Evolutionary conservation across 2,797 vertebrate species (phyloP).

Genomic region (Chromis chromis): DNA sequence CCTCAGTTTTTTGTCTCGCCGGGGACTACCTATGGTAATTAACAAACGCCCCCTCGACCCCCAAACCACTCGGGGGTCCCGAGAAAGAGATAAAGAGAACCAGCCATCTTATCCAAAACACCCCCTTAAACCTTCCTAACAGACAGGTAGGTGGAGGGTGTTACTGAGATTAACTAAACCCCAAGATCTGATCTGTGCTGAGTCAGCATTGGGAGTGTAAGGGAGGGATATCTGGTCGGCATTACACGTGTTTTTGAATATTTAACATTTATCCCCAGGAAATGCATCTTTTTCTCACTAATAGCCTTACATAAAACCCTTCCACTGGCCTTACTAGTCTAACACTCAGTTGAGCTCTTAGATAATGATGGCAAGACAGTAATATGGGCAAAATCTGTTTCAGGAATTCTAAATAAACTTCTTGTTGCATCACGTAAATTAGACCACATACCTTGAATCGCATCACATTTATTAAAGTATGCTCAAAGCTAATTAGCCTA

Average conservation of each 20-base stretch:
- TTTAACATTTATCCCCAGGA: constrained; percentile 3
- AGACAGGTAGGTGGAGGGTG: constrained; percentile 18
- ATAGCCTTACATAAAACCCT: too few species aligned
- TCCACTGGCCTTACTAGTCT: too few species aligned
- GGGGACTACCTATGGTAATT: constrained; percentile 42
- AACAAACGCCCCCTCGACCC: constrained; percentile 34
- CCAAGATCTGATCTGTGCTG: constrained; percentile 65
- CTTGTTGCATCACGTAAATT: too few species aligned
- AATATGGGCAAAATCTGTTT: too few species aligned
- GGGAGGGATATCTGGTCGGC: background rate
- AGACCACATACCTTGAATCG: too few species aligned
- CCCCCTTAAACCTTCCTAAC: constrained; percentile 15
- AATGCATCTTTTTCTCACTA: background rate
- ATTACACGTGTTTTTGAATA: constrained; percentile 3
- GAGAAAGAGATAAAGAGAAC: constrained; percentile 30
- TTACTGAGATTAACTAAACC: constrained; percentile 32
- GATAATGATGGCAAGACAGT: too few species aligned
- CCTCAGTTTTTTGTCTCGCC: constrained; percentile 41
- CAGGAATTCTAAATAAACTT: too few species aligned
- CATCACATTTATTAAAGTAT: too few species aligned
- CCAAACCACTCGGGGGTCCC: constrained; percentile 14
- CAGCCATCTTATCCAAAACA: constrained; percentile 10
- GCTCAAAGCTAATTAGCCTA: too few species aligned
- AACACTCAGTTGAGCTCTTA: too few species aligned
- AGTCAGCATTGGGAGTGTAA: constrained; percentile 44